Conservation (phyloP, 2,113 vertebrate species). For the Anoura caudifer region DNA sequence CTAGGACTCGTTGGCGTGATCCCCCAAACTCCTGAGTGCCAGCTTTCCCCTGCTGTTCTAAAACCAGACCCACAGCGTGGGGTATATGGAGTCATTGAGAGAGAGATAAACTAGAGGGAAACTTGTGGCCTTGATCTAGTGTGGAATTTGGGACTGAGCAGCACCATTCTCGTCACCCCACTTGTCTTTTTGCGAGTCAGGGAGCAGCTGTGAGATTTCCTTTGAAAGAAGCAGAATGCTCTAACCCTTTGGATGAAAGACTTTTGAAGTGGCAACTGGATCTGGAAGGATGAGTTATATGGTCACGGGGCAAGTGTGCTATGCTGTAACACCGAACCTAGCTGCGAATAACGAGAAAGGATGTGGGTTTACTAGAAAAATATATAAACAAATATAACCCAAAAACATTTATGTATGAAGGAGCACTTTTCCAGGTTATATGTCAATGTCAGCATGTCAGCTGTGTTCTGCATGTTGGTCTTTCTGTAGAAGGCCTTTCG, state of each 20-base stretch:
- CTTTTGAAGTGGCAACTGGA: slow-evolving; percentile 31
- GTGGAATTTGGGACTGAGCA: not conserved
- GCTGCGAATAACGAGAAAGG: not conserved
- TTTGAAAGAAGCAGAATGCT: slow-evolving; percentile 32
- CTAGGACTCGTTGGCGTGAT: not conserved
- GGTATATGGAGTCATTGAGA: not conserved
- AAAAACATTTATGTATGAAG: not conserved
- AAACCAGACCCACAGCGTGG: not conserved
- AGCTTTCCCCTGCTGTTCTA: slow-evolving; percentile 4
- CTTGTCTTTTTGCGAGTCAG: not conserved
- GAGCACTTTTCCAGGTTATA: not conserved
- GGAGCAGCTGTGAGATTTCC: slow-evolving; percentile 48
- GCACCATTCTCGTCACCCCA: not conserved
- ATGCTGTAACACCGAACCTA: not conserved
- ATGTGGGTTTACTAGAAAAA: not conserved
- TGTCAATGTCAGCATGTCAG: not conserved
- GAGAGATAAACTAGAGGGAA: not conserved
- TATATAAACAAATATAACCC: not conserved
- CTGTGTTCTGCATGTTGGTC: not conserved
- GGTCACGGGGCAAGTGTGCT: not conserved
- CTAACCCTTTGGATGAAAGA: not conserved
- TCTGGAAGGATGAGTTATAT: slow-evolving; percentile 14
- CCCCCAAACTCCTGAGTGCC: not conserved
- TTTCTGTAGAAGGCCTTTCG: not conserved
- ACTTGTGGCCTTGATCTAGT: not conserved